phyloP scores from a whole-genome alignment of 2,888 invertebrate genomes.

The Zygothrica quintamaculata region DNA sequence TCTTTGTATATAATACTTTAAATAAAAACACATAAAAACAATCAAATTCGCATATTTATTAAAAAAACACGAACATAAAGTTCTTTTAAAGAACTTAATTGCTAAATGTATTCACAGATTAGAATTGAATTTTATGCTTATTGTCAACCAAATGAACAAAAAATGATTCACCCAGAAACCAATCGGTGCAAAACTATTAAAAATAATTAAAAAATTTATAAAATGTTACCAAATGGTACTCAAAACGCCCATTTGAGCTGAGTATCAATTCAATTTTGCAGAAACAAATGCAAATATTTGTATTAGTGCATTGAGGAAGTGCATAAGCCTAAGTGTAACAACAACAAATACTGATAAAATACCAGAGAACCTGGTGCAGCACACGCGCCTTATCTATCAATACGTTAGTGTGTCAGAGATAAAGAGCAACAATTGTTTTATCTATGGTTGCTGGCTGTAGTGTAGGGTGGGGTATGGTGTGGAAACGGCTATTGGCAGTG shows the following conservation, averaged over 20 bases:
- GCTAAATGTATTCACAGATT: constrained; percentile 28
- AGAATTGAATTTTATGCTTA: constrained; percentile 47
- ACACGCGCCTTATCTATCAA: constrained; percentile 18
- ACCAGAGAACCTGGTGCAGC: too few species aligned
- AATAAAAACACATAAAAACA: constrained; percentile 31
- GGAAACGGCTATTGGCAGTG: not conserved
- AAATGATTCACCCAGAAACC: constrained; percentile 21
- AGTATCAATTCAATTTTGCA: constrained; percentile 3
- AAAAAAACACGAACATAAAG: constrained; percentile 34
- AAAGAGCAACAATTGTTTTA: constrained; percentile 65
- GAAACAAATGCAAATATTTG: constrained; percentile 65
- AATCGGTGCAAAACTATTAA: constrained; percentile 26
- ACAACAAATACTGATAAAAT: constrained; percentile 33
- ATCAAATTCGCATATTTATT: constrained; percentile 27
- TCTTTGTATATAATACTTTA: constrained; percentile 4
- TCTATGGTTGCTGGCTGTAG: constrained; percentile 27
- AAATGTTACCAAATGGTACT: constrained; percentile 25
- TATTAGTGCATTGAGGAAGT: constrained; percentile 57
- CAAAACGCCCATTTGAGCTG: constrained; percentile 40
- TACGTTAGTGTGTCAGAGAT: constrained; percentile 53
- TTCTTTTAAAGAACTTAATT: constrained; percentile 49
- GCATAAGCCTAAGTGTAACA: constrained; percentile 32
- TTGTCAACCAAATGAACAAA: constrained; percentile 16
- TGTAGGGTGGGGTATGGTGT: not conserved
- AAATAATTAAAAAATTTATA: constrained; percentile 40